Evolutionary conservation across 2,113 vertebrate genomes (phyloP).

Genomic region (Speoplatyrhinus poulsoni): DNA sequence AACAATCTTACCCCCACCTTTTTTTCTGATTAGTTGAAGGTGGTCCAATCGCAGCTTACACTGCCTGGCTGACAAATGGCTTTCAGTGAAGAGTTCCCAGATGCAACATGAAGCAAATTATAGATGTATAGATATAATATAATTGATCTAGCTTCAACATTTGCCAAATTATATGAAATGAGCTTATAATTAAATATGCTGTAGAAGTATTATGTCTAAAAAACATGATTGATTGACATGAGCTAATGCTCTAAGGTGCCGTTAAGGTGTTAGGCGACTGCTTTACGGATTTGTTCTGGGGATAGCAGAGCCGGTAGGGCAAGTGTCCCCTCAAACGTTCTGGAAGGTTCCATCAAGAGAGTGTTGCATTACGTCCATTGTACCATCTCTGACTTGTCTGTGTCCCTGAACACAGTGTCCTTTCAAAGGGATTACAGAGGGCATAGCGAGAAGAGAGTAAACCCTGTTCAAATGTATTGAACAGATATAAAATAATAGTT

Average conservation of each 20-base stretch:
- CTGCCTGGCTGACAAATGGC: no score
- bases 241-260: slow-evolving; percentile 7
- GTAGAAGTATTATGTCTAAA: no score
- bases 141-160: no score
- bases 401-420: slow-evolving; percentile 53
- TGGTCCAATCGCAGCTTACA: no score
- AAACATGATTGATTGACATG: no score
- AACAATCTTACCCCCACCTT: no score
- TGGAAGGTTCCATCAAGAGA: slow-evolving; percentile 57
- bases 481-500: neutral
- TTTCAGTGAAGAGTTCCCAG: no score
- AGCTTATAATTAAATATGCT: no score
- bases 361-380: slow-evolving; percentile 64
- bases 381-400: slow-evolving; percentile 23
- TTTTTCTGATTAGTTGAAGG: no score
- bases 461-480: neutral
- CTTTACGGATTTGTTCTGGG: slow-evolving; percentile 43
- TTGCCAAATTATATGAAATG: no score
- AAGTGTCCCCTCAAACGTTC: slow-evolving; percentile 50
- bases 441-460: slow-evolving; percentile 25
- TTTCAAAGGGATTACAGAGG: slow-evolving; percentile 52
- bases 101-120: no score
- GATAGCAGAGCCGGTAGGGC: slow-evolving; percentile 51
- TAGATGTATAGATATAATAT: no score
- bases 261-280: slow-evolving; percentile 57